Evolutionary conservation across 2,113 vertebrate species (phyloP).

Genomic region (Sarotherodon lohbergeri): DNA sequence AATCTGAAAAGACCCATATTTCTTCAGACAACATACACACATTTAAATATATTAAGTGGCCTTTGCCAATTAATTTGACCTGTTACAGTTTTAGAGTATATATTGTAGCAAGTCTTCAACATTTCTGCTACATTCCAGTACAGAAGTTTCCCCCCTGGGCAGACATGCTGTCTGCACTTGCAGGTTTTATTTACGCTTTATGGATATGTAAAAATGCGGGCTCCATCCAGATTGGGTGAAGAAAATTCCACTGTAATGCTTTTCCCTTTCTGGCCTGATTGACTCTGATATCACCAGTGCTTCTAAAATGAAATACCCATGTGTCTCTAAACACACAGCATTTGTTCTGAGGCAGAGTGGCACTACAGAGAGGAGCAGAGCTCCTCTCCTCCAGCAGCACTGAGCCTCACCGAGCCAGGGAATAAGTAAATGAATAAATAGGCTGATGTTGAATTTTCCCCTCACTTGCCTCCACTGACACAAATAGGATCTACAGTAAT

Average conservation of each 20-base stretch:
- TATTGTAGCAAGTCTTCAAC: neutral
- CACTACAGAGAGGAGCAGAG: slow-evolving; percentile 21
- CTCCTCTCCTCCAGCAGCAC: slow-evolving; percentile 42
- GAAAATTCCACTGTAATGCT: neutral
- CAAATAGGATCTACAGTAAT: slow-evolving; percentile 76
- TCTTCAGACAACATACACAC: neutral
- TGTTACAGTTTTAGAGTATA: neutral
- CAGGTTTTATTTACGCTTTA: neutral
- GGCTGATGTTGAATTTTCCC: slow-evolving; percentile 73
- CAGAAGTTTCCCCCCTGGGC: neutral
- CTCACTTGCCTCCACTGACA: slow-evolving; percentile 71
- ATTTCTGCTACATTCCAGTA: neutral
- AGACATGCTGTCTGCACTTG: neutral
- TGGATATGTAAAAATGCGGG: neutral
- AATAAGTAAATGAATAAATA: slow-evolving; percentile 77
- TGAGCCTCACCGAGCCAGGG: slow-evolving; percentile 37
- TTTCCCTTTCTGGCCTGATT: slow-evolving; percentile 22
- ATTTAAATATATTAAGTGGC: neutral
- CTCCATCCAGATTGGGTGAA: neutral
- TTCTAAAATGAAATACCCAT: slow-evolving; percentile 50
- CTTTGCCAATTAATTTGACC: neutral
- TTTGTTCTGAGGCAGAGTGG: slow-evolving; percentile 58
- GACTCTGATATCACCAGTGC: slow-evolving; percentile 35
- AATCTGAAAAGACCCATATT: neutral
- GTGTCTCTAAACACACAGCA: slow-evolving; percentile 60